Conservation (phyloP, 2,797 vertebrate genomes). For the Mionectes olivaceus region DNA sequence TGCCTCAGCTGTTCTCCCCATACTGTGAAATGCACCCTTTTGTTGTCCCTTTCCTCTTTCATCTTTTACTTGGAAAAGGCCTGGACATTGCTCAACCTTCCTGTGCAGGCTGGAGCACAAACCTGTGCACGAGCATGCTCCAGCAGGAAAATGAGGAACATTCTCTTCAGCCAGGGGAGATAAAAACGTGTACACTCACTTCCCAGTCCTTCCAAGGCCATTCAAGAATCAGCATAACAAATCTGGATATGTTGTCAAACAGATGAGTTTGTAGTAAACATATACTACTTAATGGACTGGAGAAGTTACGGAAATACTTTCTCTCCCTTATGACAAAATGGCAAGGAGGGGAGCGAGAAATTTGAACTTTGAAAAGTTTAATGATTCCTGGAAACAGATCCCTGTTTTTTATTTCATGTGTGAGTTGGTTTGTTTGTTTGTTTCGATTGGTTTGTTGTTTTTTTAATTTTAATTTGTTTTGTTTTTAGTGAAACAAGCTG, state of each 20-base stretch:
- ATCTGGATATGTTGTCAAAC: background rate
- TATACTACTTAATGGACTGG: background rate
- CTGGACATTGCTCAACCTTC: background rate
- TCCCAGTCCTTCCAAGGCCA: rapidly evolving
- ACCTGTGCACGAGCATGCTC: rapidly evolving
- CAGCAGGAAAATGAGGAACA: background rate
- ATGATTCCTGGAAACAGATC: background rate
- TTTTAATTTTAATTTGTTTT: rapidly evolving
- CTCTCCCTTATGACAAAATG: background rate
- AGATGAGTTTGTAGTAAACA: background rate
- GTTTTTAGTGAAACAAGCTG: background rate
- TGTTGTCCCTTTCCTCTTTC: background rate
- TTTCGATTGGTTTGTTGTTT: background rate
- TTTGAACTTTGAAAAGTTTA: background rate
- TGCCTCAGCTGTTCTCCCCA: too few relatives aligned
- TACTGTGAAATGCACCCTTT: background rate
- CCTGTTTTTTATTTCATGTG: background rate
- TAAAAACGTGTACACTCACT: rapidly evolving
- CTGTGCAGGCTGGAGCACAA: background rate
- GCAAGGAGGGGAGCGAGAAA: rapidly evolving
- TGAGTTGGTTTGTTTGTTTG: too few relatives aligned
- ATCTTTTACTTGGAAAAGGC: background rate
- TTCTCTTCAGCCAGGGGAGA: background rate
- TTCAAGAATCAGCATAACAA: background rate
- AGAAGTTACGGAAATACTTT: background rate